Conservation (phyloP, 2,113 vertebrate genomes). For the Helogale parvula region DNA sequence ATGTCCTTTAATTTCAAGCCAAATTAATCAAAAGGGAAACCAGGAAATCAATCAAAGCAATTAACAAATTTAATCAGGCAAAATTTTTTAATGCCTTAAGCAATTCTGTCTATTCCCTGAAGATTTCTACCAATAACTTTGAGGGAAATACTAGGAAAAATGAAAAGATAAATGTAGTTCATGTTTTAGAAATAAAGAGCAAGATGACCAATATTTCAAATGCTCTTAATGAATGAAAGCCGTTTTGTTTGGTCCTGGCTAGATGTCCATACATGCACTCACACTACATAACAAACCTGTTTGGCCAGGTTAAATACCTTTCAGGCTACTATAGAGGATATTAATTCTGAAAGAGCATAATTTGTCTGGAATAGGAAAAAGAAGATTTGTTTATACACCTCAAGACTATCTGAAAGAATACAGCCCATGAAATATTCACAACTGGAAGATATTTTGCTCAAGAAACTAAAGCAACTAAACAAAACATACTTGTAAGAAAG, state of each 20-base stretch:
- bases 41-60: slow-evolving; percentile 26
- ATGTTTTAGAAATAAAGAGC: not conserved
- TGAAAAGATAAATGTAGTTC: not conserved
- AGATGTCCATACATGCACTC: not conserved
- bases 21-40: slow-evolving; percentile 15
- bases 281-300: not conserved
- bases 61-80: slow-evolving; percentile 19
- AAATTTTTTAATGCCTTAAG: not conserved
- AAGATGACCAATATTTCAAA: not conserved
- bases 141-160: slow-evolving; percentile 8
- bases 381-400: not conserved
- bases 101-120: not conserved
- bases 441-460: slow-evolving; percentile 4
- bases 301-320: not conserved
- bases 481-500: slow-evolving; percentile 39
- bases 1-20: slow-evolving; percentile 16
- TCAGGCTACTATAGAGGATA: not conserved
- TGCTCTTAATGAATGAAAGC: not conserved
- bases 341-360: slow-evolving; percentile 13
- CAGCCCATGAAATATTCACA: not conserved
- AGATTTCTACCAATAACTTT: slow-evolving; percentile 17
- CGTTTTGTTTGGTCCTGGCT: not conserved
- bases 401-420: slow-evolving; percentile 6
- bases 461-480: not conserved
- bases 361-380: not conserved